These are phyloP conservation scores for Steinernema scapterisci DNA, from an alignment of 2,888 invertebrate species.

Conservation along the genomic window DNA sequence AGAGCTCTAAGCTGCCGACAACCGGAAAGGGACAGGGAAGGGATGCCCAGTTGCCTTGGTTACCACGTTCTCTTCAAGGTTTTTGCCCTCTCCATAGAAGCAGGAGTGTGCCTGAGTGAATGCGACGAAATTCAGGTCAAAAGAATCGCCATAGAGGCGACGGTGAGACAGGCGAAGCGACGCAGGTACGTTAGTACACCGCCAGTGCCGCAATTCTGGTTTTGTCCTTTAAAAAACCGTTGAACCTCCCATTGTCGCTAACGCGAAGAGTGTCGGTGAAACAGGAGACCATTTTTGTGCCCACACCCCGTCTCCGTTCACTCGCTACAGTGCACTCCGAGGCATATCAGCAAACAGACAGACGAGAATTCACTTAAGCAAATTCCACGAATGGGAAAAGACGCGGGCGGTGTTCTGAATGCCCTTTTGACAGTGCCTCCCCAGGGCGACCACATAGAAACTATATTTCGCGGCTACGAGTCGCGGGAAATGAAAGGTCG, in stretches of 20 bases:
- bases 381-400: no score
- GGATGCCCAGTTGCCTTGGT: constrained; percentile 20
- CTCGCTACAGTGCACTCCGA: no score
- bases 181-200: constrained; percentile 10
- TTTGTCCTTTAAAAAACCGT: constrained; percentile 26
- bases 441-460: neutral
- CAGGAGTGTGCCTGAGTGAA: neutral
- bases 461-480: neutral
- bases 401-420: no score
- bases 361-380: no score
- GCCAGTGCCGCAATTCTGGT: constrained; percentile 26
- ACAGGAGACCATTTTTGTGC: neutral
- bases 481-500: constrained; percentile 6
- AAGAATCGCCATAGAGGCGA: constrained; percentile 16
- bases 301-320: no score
- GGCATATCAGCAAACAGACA: no score
- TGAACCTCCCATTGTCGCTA: constrained; percentile 21
- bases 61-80: constrained; percentile 12
- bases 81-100: constrained; percentile 30
- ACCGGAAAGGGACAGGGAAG: neutral
- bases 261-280: neutral
- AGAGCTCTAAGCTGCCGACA: neutral
- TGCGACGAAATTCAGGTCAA: constrained; percentile 29
- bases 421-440: no score
- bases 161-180: constrained; percentile 18